Evolutionary conservation across 2,888 invertebrate genomes (phyloP).

Genomic region (Daptonema setosum): DNA sequence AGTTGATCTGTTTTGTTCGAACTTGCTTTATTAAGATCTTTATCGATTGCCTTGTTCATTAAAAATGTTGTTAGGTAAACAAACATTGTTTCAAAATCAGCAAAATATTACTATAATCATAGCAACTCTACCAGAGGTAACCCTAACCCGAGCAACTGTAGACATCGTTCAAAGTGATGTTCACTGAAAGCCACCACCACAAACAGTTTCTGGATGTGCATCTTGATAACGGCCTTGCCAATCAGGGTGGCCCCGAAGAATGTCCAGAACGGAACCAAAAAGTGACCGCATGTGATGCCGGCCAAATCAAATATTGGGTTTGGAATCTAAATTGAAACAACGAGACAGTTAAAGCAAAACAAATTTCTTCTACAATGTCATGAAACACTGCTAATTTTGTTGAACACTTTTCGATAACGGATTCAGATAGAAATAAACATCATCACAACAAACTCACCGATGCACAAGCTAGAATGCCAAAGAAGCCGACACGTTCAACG

Average conservation of each 20-base stretch:
- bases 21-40: no score
- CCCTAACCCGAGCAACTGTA: conserved; percentile 30
- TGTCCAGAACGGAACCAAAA: conserved; percentile 96
- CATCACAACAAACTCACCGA: conserved; percentile 45
- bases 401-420: no score
- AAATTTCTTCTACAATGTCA: background rate
- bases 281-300: conserved; percentile 93
- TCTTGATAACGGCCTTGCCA: conserved; percentile 33
- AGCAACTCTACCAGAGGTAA: no score
- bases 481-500: conserved; percentile 78
- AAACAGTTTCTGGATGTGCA: conserved; percentile 47
- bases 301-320: conserved; percentile 97
- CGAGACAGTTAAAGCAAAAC: background rate
- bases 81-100: no score
- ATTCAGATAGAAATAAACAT: no score
- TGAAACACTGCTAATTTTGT: no score
- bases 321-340: conserved; percentile 44
- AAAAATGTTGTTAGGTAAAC: no score
- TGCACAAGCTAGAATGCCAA: conserved; percentile 83
- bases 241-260: conserved; percentile 97
- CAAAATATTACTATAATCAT: no score
- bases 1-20: no score
- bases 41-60: no score
- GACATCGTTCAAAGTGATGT: conserved; percentile 49
- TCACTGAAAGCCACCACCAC: conserved; percentile 93